Percentiles rank a stretch among this genome's conserved stretches.
These are phyloP conservation scores for Myotis myotis DNA, from an alignment of 2,797 vertebrate genomes.

Conservation along the genomic window DNA sequence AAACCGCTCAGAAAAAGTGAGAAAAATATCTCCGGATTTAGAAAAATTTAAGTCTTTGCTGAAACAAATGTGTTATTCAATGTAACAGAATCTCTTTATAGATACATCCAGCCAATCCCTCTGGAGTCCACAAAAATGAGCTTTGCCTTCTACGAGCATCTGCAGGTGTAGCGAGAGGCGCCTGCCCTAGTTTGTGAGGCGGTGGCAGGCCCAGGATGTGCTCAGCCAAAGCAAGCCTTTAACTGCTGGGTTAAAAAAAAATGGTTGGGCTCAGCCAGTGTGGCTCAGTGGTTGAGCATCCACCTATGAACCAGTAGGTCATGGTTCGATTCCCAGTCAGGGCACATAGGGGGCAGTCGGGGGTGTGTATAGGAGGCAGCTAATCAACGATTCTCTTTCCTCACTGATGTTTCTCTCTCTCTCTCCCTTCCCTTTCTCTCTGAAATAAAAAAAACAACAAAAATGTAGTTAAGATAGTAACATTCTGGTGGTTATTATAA, in stretches of 20 bases:
- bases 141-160: not conserved
- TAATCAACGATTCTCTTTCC: too few relatives aligned
- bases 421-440: too few relatives aligned
- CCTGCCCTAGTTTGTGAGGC: not conserved
- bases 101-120: not conserved
- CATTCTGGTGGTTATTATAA: too few relatives aligned
- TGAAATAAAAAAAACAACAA: not conserved
- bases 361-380: too few relatives aligned
- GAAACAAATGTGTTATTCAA: not conserved
- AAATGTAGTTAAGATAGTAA: too few relatives aligned
- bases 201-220: not conserved
- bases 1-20: slow-evolving; percentile 12
- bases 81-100: not conserved
- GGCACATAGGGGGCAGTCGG: too few relatives aligned
- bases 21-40: not conserved
- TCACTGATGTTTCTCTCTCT: too few relatives aligned
- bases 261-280: too few relatives aligned
- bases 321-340: too few relatives aligned
- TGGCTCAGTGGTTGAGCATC: too few relatives aligned
- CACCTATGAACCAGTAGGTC: too few relatives aligned
- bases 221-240: not conserved
- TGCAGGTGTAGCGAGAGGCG: not conserved
- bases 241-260: not conserved
- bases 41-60: not conserved
- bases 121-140: not conserved